Base-by-base conservation (phyloP, 2,113 vertebrate genomes). In the Stomatorhinus ivindoensis region DNA sequence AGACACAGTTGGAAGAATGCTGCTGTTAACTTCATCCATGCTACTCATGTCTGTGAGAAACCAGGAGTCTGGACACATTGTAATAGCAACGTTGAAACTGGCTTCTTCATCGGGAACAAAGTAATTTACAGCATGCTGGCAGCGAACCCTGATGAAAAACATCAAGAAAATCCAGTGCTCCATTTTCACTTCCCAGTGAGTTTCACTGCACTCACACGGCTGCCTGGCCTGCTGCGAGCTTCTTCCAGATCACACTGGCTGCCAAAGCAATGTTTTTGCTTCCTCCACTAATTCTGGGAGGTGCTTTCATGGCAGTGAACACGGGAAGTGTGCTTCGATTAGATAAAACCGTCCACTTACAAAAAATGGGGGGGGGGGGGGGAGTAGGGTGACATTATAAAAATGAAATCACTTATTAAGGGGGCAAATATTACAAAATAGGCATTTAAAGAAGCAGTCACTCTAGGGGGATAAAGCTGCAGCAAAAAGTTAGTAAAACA, bases 11-110 rank as follows among this genome's bases (percentile, higher is more conserved):
- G 82, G 3, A 0, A 93, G 80, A 73, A 96, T 87, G 1, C 90
- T 19, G 19, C 8, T 19, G 0, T 2, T 0, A 10, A 90, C 84
- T 58, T 96, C 95, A 80, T 87, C 73, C 2, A 90, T 0, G 0
- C 89, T 91, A 19, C 88, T 55, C 19, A 96, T 88, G 4, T 92
- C 91, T 87, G 95, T 88, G 42, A 97, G 93, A 27, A 58, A 87
- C 44, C 93, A 55, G 0, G 91, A 89, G 0, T 89, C 55, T 5
- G 46, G 47, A 58, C 96, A 97, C 7, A 0, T 15, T 0, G 2
- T 5, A 2, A 0, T 1, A 27, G 96, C 95, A 0, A 73, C 4
- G 0, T 89, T 17, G 31, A 96, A 96, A 46, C 0, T 46, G 42
- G 46, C 10, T 1, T 0, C 0, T 0, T 19, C 4, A 1, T 2